Base-by-base conservation (phyloP, 92 coral and sea anemone genomes). In the Epizoanthus fatuus region DNA sequence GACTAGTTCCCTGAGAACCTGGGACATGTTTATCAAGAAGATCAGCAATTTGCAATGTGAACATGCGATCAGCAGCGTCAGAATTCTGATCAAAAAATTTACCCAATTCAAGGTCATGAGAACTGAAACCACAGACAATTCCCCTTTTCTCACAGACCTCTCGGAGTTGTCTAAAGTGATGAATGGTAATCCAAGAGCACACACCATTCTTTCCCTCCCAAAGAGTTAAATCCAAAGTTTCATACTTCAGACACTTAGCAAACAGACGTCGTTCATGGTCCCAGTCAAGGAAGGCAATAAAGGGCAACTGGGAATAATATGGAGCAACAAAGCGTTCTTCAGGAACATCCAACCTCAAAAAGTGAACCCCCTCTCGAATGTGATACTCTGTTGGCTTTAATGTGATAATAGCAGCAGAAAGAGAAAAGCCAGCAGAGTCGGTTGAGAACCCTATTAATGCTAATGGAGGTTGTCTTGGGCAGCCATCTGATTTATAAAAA, bases 341-440 rank as follows among this genome's bases (percentile, higher is more conserved):
- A 65, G 74, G 85, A 10, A 80, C 63, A 65, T 45, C 75, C 37
- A 81, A 8, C 20, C 86, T 25, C 42, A 80, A 80, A 80, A 80
- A 80, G 84, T 63, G 63, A 14, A 80, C 74, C 69, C 84, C 73
- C 42, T 80, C 73, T 2, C 59, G 57, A 80, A 80, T 73, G 42
- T 80, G 73, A 16, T 29, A 19, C 47, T 73, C 80, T 3, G 81
- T 63, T 22, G 88, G 88, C 14, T 88, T 91, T 90, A 82, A 59
- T 53, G 88, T 67, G 72, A 66, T 75, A 16, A 75, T 81, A 38
- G 94, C 91, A 8, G 89, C 91, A 22, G 94, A 86, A 19, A 86
- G 86, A 13, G 90, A 85, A 68, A 75, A 84, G 19, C 94, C 84
- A 78, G 89, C 86, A 14, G 94, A 91, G 73, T 90, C 93, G 14